Conservation (phyloP, 35 echinoderm and acorn worm species). For the Eucidaris tribuloides region DNA sequence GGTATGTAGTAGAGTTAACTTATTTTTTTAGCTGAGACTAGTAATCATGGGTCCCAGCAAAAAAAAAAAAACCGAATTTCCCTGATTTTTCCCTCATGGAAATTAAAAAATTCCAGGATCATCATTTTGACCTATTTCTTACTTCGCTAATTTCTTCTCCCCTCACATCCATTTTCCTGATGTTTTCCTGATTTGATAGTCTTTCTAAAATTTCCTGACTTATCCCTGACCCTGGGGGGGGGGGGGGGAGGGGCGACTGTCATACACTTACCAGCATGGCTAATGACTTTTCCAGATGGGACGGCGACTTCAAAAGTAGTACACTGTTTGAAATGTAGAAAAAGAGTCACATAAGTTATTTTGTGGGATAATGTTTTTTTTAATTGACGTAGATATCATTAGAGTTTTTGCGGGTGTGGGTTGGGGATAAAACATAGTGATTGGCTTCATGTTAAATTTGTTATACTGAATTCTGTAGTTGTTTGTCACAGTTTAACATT, state of each 20-base stretch:
- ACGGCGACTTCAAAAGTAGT: conserved; percentile 75
- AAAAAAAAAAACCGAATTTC: neutral
- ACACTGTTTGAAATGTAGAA: conserved; percentile 36
- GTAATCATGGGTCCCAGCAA: too few relatives aligned
- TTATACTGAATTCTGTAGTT: too few relatives aligned
- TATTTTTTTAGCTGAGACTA: too few relatives aligned
- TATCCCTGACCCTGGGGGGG: neutral
- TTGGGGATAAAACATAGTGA: too few relatives aligned
- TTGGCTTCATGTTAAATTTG: too few relatives aligned
- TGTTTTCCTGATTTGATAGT: neutral
- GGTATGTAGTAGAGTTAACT: too few relatives aligned
- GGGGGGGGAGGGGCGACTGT: too few relatives aligned
- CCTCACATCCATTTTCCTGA: neutral
- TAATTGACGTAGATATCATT: too few relatives aligned
- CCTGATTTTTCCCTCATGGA: too few relatives aligned
- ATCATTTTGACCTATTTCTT: neutral
- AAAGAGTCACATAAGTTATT: neutral
- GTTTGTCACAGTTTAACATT: too few relatives aligned
- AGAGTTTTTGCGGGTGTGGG: too few relatives aligned
- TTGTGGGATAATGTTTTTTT: too few relatives aligned
- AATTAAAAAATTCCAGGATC: neutral
- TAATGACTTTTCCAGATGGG: conserved; percentile 68
- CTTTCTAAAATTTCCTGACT: neutral
- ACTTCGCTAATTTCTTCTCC: neutral
- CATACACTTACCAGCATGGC: conserved; percentile 54